A percentile compares a stretch with the other conserved stretches of the same genome.
Conservation (phyloP, 2,113 vertebrate genomes). For the Hemiprocne comata region DNA sequence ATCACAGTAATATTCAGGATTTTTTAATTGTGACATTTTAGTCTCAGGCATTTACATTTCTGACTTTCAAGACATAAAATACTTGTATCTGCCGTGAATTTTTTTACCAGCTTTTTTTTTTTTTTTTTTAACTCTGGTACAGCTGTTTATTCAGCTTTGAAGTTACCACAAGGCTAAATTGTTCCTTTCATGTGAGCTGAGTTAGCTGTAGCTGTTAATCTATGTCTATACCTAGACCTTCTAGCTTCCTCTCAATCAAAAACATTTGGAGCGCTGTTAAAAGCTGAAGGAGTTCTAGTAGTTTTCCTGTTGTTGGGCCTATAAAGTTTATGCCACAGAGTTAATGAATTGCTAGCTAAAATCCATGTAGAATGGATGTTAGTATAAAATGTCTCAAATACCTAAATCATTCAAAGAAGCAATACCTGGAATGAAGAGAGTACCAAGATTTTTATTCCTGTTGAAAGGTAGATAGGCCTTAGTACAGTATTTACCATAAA, state of each 20-base stretch:
- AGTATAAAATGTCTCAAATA: not conserved
- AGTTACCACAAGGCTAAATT: not conserved
- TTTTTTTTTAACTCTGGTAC: not conserved
- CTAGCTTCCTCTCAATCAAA: not conserved
- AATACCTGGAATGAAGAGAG: not conserved
- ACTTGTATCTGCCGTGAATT: not conserved
- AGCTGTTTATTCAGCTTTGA: not conserved
- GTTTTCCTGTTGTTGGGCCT: not conserved
- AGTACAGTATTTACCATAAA: not conserved
- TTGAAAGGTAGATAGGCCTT: not conserved
- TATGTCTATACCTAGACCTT: not conserved
- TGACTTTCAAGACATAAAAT: not conserved
- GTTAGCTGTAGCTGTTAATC: not conserved
- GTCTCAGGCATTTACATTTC: not conserved
- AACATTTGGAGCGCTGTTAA: not conserved
- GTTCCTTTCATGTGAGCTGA: not conserved
- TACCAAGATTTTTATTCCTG: not conserved
- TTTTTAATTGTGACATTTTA: not conserved
- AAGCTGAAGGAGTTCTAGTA: not conserved
- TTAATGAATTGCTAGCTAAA: not conserved
- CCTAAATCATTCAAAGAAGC: not conserved
- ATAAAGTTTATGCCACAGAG: not conserved
- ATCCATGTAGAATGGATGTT: not conserved
- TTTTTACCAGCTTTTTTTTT: not conserved
- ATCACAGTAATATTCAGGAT: not conserved